A percentile compares a stretch with the other conserved stretches of the same genome.
phyloP scores from a whole-genome alignment of 1,140 invertebrate genomes.

The Phocides pigmalion region DNA sequence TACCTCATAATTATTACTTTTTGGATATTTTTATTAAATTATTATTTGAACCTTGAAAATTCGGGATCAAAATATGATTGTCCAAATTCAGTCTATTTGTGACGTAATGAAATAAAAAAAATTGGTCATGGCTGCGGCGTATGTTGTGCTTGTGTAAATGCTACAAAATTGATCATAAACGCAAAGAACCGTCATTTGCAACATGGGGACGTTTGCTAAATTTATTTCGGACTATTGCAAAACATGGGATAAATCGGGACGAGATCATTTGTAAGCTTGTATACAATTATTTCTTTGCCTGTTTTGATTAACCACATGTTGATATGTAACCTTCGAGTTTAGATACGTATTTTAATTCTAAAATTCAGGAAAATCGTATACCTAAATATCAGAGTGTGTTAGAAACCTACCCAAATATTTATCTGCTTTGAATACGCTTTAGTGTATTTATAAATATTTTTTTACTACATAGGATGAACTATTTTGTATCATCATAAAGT shows the following conservation, averaged over 20 bases:
- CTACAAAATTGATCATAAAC: constrained; percentile 43
- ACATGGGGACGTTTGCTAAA: constrained; percentile 68
- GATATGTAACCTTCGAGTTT: constrained; percentile 38
- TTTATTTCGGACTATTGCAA: constrained; percentile 79
- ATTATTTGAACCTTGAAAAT: neutral
- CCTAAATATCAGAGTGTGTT: neutral
- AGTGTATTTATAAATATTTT: constrained; percentile 22
- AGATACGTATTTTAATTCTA: neutral
- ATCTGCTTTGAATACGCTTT: neutral
- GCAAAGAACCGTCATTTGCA: constrained; percentile 32
- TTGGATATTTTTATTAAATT: neutral
- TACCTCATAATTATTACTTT: too few species aligned
- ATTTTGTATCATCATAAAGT: too few species aligned
- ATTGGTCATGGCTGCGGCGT: constrained; percentile 54
- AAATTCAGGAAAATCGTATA: neutral
- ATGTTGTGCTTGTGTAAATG: constrained; percentile 50
- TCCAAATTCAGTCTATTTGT: neutral
- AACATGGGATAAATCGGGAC: constrained; percentile 79
- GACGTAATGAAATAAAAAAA: neutral
- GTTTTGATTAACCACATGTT: constrained; percentile 58
- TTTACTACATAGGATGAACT: too few species aligned
- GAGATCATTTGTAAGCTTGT: constrained; percentile 73
- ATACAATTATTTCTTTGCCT: constrained; percentile 13
- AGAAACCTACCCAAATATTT: neutral
- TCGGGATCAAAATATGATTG: neutral